Evolutionary conservation across 1,140 invertebrate species (phyloP), one percentile per base, ranked within the genome.

Genomic region (Cardiocondyla obscurior): DNA sequence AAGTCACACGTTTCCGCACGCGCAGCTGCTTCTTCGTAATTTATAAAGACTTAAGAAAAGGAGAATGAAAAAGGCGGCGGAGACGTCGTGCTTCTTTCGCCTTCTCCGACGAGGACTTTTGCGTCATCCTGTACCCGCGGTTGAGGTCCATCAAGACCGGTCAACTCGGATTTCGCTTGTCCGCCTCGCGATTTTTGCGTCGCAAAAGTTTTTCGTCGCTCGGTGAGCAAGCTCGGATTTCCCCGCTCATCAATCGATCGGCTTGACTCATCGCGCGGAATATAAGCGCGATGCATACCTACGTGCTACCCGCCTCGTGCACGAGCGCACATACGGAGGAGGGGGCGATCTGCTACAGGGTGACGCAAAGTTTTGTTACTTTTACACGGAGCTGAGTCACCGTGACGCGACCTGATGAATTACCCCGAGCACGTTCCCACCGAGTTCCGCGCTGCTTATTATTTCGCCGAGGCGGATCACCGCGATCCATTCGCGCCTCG

Each of bases 361-460:
- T 42, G 77, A 81, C 65, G 67, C 36, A 65, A 62, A 86, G 67
- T 86, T 86, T 85, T 53, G 46, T 85, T 74, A 44, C 39, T 82
- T n/a, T 36, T 39, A 53, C 70, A 36, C 30, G 57, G 16, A 46
- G n/a, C 58, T 82, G 83, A 84, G 36, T 84, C 83, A 84, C 33
- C 67, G 83, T 46, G 65, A 33, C 55, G 36, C 39, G 64, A 70
- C 25, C 57, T 62, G 53, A 69, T 53, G 69, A 58, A 85, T 74
- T 72, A 65, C 42, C 42, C 30, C 46, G 70, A 82, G 70, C 39
- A 85, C 77, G 62, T 65, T 81, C 16, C 42, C 25, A 16, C 39
- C 57, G 58, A 49, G 39, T 69, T 82, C 25, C 65, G 39, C 83
- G 74, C 4, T 3, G 16, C 39, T 69, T 42, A 46, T 64, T 46